Conservation (phyloP, 1,140 invertebrate genomes). For the Thaumatotibia leucotreta region DNA sequence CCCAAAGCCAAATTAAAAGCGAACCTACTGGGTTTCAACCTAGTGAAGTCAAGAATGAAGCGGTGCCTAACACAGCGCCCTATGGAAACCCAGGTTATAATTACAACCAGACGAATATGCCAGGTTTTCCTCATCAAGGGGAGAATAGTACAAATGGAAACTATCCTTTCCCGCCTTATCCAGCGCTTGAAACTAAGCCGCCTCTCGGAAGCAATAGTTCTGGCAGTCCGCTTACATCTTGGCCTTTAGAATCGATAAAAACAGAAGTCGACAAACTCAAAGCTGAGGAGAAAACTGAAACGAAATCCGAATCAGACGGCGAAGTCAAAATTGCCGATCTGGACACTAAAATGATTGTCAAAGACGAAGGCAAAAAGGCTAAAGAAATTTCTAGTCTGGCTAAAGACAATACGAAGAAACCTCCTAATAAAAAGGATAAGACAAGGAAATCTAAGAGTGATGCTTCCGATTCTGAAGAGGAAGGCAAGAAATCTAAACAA, state of each 20-base stretch:
- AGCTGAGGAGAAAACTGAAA: slow-evolving; percentile 66
- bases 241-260: slow-evolving; percentile 66
- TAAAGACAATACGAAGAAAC: slow-evolving; percentile 26
- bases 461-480: slow-evolving; percentile 47
- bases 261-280: slow-evolving; percentile 65
- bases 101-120: slow-evolving; percentile 38
- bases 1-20: not conserved
- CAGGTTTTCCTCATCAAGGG: slow-evolving; percentile 36
- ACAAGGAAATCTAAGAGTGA: slow-evolving; percentile 39
- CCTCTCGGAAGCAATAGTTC: slow-evolving; percentile 53
- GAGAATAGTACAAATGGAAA: slow-evolving; percentile 28
- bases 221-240: slow-evolving; percentile 57
- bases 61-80: slow-evolving; percentile 23
- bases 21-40: slow-evolving; percentile 11
- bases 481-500: slow-evolving; percentile 47
- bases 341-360: slow-evolving; percentile 79
- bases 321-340: slow-evolving; percentile 78
- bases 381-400: slow-evolving; percentile 8
- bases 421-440: slow-evolving; percentile 30
- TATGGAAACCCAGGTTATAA: slow-evolving; percentile 44
- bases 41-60: slow-evolving; percentile 42
- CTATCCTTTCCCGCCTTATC: slow-evolving; percentile 40
- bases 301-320: slow-evolving; percentile 72
- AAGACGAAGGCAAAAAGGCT: slow-evolving; percentile 67
- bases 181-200: slow-evolving; percentile 56